A percentile compares a stretch with the other conserved stretches of the same genome.
Evolutionary conservation across 2,888 invertebrate genomes (phyloP).

Genomic region (Nomada lathburiana): DNA sequence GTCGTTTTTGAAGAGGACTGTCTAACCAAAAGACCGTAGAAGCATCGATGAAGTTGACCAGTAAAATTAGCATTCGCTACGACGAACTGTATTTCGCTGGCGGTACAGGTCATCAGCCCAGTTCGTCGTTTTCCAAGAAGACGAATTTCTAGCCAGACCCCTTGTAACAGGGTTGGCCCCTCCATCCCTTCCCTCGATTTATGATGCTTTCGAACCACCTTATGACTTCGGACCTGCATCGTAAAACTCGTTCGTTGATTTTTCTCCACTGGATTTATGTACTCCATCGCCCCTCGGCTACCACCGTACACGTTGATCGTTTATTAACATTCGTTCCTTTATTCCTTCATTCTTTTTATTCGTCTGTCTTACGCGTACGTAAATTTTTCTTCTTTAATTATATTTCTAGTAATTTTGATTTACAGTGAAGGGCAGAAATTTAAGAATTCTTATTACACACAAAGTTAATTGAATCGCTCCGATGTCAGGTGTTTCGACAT

Average conservation of each 20-base stretch:
- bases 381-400: background rate
- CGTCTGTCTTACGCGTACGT: background rate
- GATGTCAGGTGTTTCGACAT: no score
- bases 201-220: conserved; percentile 56
- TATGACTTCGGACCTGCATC: conserved; percentile 44
- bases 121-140: conserved; percentile 59
- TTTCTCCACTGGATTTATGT: conserved; percentile 44
- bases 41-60: conserved; percentile 61
- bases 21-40: conserved; percentile 25
- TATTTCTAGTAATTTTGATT: no score
- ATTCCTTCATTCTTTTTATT: conserved; percentile 11
- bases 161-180: conserved; percentile 39
- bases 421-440: no score
- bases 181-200: conserved; percentile 39
- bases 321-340: conserved; percentile 5
- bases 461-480: background rate
- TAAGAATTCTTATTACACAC: no score
- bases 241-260: conserved; percentile 37
- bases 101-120: conserved; percentile 59
- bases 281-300: conserved; percentile 13
- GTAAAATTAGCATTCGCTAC: conserved; percentile 62
- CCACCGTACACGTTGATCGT: conserved; percentile 21
- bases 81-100: conserved; percentile 58
- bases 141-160: conserved; percentile 59
- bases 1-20: conserved; percentile 13